Evolutionary conservation across 2,797 vertebrate species (phyloP).

Genomic region (Sylvilagus floridanus): DNA sequence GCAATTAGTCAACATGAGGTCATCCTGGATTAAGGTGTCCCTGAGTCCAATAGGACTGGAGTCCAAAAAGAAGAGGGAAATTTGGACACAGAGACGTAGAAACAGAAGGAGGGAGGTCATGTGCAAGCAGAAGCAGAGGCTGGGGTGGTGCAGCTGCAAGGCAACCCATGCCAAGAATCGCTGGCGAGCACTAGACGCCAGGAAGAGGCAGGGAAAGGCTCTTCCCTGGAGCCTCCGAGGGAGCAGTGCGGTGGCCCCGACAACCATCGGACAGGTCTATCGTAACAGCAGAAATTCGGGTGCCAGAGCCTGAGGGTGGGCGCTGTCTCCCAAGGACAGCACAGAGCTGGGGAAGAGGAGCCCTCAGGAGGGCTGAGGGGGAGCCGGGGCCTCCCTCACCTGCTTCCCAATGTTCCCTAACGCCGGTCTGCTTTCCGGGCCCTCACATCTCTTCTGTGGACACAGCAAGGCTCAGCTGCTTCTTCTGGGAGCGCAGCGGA

Average conservation of each 20-base stretch:
- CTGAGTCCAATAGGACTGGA: not conserved
- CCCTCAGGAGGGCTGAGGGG: not conserved
- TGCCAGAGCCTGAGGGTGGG: not conserved
- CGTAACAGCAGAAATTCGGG: not conserved
- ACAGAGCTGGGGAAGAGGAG: not conserved
- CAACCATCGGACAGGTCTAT: not conserved
- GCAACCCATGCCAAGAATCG: not conserved
- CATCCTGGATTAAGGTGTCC: not conserved
- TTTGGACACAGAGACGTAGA: not conserved
- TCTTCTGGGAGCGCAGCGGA: not conserved
- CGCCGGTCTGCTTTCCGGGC: slow-evolving; percentile 16
- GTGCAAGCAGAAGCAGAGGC: not conserved
- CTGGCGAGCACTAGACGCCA: accelerated
- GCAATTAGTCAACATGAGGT: not conserved
- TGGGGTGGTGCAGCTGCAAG: not conserved
- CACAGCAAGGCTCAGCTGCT: not conserved
- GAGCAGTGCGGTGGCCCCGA: not conserved
- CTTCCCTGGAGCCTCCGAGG: not conserved
- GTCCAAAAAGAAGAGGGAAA: not conserved
- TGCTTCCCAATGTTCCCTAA: not conserved
- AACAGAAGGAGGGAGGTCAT: not conserved
- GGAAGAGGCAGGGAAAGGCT: not conserved
- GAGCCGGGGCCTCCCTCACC: not conserved
- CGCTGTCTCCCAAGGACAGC: not conserved
- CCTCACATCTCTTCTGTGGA: not conserved